Conservation (phyloP, 2,113 vertebrate genomes). For the Xiphorhynchus elegans region DNA sequence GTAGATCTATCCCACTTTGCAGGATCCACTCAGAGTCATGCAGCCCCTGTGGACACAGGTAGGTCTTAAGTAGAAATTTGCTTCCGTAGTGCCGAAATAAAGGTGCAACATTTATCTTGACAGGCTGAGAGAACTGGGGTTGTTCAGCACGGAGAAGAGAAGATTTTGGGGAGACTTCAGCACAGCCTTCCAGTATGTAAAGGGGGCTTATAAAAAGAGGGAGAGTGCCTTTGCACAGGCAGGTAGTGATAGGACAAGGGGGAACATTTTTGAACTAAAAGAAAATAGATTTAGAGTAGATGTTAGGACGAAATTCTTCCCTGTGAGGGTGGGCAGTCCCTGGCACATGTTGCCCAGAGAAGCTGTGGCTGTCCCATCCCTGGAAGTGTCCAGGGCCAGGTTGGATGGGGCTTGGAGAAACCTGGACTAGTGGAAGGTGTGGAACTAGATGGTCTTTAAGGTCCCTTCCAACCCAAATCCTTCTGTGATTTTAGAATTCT, state of each 20-base stretch:
- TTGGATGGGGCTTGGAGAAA: fast-evolving
- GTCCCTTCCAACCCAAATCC: neutral
- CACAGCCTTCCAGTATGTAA: neutral
- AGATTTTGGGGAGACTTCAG: neutral
- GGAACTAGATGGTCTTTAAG: fast-evolving
- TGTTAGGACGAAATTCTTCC: neutral
- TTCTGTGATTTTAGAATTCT: neutral
- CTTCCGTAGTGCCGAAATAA: neutral
- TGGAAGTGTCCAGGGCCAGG: neutral
- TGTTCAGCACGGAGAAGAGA: neutral
- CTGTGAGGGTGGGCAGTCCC: fast-evolving
- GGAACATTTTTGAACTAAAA: neutral
- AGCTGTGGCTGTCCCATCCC: neutral
- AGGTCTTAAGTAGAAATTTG: neutral
- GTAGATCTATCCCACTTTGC: neutral
- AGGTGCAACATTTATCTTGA: neutral
- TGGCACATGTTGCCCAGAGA: neutral
- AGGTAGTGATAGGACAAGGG: neutral
- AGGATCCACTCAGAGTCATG: neutral
- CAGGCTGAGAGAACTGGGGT: neutral
- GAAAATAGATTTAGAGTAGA: neutral
- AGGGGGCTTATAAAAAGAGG: too few relatives aligned
- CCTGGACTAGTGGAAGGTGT: fast-evolving
- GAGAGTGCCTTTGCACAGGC: neutral
- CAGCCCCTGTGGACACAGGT: neutral